phyloP scores from a whole-genome alignment of 1,140 invertebrate species.

The Drosophila subpulchrella region DNA sequence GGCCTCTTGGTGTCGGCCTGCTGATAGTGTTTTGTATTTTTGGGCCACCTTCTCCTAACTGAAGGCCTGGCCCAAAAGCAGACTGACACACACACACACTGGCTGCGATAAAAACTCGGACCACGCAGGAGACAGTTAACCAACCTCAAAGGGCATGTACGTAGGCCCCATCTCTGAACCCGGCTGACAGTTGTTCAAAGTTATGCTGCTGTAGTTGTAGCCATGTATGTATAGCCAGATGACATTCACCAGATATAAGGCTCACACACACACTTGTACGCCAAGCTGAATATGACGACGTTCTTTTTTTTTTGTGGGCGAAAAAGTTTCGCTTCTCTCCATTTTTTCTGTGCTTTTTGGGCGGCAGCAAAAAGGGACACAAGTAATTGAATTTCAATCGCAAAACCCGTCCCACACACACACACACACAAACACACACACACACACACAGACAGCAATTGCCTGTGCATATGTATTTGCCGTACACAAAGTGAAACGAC shows the following conservation, averaged over 20 bases:
- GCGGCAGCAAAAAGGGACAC: constrained; percentile 72
- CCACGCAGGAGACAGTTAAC: constrained; percentile 66
- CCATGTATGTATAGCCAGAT: constrained; percentile 52
- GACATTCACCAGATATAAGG: constrained; percentile 77
- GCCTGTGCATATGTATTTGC: constrained; percentile 34
- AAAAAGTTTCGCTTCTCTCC: constrained; percentile 53
- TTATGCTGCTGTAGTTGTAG: constrained; percentile 60
- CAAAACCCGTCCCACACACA: constrained; percentile 41
- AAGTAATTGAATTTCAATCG: constrained; percentile 83
- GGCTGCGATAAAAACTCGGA: constrained; percentile 67
- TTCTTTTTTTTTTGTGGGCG: constrained; percentile 37
- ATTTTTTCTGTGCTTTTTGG: constrained; percentile 45
- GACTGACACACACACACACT: constrained; percentile 54
- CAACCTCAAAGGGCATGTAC: constrained; percentile 62
- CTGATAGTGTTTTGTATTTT: constrained; percentile 37
- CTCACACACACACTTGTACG: constrained; percentile 53
- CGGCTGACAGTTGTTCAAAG: constrained; percentile 63
- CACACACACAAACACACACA: constrained; percentile 25
- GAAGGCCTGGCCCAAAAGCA: constrained; percentile 11
- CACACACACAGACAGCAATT: constrained; percentile 20
- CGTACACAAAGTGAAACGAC: constrained; percentile 72
- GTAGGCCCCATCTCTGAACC: constrained; percentile 17
- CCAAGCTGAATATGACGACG: constrained; percentile 29
- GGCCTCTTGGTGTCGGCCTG: constrained; percentile 5
- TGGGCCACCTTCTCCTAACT: constrained; percentile 7